phyloP scores from a whole-genome alignment of 2,113 vertebrate species.

The Lamprotornis superbus region DNA sequence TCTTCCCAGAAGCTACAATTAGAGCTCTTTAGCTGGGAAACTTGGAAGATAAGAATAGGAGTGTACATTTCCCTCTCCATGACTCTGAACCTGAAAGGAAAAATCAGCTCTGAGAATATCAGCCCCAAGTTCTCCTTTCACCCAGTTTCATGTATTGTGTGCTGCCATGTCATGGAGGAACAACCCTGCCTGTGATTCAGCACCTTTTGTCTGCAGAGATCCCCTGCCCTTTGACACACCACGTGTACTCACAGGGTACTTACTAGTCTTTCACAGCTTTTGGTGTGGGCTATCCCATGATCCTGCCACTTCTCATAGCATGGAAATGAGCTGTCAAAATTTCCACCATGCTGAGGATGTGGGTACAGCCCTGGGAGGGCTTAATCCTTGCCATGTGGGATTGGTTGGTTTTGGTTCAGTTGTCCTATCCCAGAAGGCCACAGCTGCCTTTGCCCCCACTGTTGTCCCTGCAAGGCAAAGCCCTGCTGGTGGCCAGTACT shows the following conservation, averaged over 20 bases:
- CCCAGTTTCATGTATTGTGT: not conserved
- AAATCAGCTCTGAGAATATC: not conserved
- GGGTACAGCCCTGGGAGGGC: not conserved
- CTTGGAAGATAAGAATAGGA: not conserved
- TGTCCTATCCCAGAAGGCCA: not conserved
- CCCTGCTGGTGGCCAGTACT: not conserved
- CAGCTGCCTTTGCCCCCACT: not conserved
- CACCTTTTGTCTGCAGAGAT: not conserved
- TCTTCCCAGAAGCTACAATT: not conserved
- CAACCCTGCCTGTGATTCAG: not conserved
- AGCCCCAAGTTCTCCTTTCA: not conserved
- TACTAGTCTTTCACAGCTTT: not conserved
- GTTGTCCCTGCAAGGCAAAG: not conserved
- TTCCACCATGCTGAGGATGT: not conserved
- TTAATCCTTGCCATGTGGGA: not conserved
- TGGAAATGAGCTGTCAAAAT: not conserved
- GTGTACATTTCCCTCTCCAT: not conserved
- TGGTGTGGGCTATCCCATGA: not conserved
- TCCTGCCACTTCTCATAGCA: not conserved
- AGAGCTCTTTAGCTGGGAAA: not conserved
- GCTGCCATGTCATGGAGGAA: accelerated
- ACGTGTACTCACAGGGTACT: not conserved
- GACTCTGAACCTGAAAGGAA: not conserved
- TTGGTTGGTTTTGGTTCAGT: not conserved
- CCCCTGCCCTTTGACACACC: not conserved